Evolutionary conservation across 2,888 invertebrate species (phyloP).

Genomic region (Drosophila stalkeri): DNA sequence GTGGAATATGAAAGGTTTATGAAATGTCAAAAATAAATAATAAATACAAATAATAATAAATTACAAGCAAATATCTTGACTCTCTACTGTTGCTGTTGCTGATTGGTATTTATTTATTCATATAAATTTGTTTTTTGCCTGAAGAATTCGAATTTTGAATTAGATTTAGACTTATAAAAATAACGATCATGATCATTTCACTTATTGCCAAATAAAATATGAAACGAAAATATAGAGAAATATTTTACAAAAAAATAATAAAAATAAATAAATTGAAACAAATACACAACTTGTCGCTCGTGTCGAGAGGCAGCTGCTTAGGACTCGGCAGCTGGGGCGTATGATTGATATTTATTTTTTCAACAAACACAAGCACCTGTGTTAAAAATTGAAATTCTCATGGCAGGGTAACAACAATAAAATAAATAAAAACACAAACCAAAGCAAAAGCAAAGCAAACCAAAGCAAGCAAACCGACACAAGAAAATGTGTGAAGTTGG

Average conservation of each 20-base stretch:
- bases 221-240: slow-evolving; percentile 25
- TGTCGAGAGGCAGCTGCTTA: slow-evolving; percentile 7
- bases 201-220: slow-evolving; percentile 58
- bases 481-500: slow-evolving; percentile 79
- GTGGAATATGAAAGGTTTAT: no score
- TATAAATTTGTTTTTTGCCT: neutral
- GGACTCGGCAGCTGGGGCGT: slow-evolving; percentile 60
- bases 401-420: slow-evolving; percentile 57
- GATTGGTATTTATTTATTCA: neutral
- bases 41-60: neutral
- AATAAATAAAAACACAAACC: slow-evolving; percentile 37
- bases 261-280: slow-evolving; percentile 22
- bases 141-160: neutral
- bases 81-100: neutral
- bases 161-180: neutral
- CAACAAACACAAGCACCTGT: slow-evolving; percentile 75
- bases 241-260: slow-evolving; percentile 41
- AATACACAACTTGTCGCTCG: slow-evolving; percentile 4
- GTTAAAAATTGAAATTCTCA: slow-evolving; percentile 76
- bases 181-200: slow-evolving; percentile 32
- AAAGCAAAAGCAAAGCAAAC: slow-evolving; percentile 24
- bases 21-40: no score
- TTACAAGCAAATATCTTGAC: neutral
- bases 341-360: slow-evolving; percentile 81
- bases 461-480: slow-evolving; percentile 56